A percentile compares a stretch with the other conserved stretches of the same genome.
phyloP scores from a whole-genome alignment of 2,888 invertebrate genomes.

The Brachyopa scutellaris region DNA sequence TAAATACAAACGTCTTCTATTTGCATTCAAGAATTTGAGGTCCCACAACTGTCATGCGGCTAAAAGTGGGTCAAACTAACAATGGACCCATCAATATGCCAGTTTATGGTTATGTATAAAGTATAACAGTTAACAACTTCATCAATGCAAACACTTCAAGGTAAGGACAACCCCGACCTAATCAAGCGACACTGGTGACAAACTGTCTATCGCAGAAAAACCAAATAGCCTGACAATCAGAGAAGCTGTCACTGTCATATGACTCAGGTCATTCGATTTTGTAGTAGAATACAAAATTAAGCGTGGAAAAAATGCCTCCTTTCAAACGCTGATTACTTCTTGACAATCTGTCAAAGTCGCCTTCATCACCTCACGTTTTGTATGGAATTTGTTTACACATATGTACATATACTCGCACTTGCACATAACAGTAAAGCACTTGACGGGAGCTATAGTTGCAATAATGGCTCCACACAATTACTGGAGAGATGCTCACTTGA shows the following conservation, averaged over 20 bases:
- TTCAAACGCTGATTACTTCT: neutral
- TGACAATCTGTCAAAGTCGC: conserved; percentile 2
- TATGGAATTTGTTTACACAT: neutral
- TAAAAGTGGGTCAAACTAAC: too few species aligned
- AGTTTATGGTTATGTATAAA: too few species aligned
- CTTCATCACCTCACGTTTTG: conserved; percentile 1
- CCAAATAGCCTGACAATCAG: too few species aligned
- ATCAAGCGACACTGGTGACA: neutral
- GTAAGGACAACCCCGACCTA: neutral
- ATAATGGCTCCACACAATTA: neutral
- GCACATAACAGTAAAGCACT: neutral
- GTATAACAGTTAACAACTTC: too few species aligned
- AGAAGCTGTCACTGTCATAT: too few species aligned
- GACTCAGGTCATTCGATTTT: too few species aligned
- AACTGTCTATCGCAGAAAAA: neutral
- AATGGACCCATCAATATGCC: too few species aligned
- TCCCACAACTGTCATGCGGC: neutral
- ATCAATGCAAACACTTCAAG: too few species aligned
- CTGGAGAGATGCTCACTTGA: conserved; percentile 22
- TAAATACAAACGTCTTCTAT: neutral
- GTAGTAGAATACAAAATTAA: neutral
- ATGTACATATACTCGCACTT: conserved; percentile 5
- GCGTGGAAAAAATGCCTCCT: neutral
- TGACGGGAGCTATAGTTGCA: conserved; percentile 1
- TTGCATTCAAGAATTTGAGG: neutral